phyloP scores from a whole-genome alignment of 2,888 invertebrate species.

The Cerceris rybyensis region DNA sequence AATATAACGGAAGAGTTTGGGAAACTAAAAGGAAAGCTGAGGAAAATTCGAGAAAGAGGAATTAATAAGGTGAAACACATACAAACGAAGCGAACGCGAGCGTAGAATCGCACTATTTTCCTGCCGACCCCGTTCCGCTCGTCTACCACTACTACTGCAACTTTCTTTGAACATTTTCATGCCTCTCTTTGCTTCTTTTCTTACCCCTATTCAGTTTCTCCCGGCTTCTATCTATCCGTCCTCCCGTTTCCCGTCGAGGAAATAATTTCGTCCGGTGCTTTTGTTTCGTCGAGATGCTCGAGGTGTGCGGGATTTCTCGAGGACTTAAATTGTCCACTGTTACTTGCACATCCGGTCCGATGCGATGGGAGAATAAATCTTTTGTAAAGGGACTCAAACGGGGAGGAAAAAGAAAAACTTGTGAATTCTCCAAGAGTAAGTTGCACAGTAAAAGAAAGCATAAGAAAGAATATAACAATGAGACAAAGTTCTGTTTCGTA shows the following conservation, averaged over 20 bases:
- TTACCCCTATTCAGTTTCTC: neutral
- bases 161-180: constrained; percentile 6
- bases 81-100: constrained; percentile 33
- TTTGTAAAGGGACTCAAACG: constrained; percentile 7
- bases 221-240: neutral
- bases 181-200: neutral
- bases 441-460: too few relatives aligned
- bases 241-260: constrained; percentile 3
- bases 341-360: too few relatives aligned
- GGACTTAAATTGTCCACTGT: too few relatives aligned
- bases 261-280: constrained; percentile 36
- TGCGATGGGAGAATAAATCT: too few relatives aligned
- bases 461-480: too few relatives aligned
- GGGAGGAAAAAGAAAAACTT: neutral
- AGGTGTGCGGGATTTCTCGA: too few relatives aligned
- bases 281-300: constrained; percentile 10
- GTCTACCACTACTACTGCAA: neutral
- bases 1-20: neutral
- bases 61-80: constrained; percentile 54
- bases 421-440: neutral
- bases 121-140: constrained; percentile 46
- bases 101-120: constrained; percentile 38
- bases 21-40: neutral
- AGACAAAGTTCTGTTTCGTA: too few relatives aligned
- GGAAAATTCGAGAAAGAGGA: constrained; percentile 9